Evolutionary conservation across 2,113 vertebrate genomes (phyloP).

Genomic region (Oryzias curvinotus): DNA sequence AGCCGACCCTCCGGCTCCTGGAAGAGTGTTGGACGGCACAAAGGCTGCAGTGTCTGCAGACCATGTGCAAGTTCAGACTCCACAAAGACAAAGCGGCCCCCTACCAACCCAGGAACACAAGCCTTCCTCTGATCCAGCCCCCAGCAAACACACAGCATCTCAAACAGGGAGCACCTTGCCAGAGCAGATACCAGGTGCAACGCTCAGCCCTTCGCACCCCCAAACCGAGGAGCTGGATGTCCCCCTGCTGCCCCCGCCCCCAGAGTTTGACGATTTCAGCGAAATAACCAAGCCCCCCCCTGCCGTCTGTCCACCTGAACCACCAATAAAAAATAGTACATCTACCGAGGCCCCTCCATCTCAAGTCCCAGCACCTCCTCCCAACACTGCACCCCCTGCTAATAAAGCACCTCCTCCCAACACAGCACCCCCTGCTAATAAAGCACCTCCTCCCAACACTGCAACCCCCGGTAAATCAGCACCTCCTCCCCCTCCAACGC

Average conservation of each 20-base stretch:
- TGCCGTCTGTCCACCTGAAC: slow-evolving; percentile 47
- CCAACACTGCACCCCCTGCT: slow-evolving; percentile 15
- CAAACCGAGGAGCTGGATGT: slow-evolving; percentile 53
- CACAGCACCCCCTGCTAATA: slow-evolving; percentile 11
- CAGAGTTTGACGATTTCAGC: slow-evolving; percentile 80
- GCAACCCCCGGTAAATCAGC: slow-evolving; percentile 16
- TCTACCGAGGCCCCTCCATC: background rate
- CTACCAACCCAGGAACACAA: slow-evolving; percentile 2
- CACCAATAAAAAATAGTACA: slow-evolving; percentile 45
- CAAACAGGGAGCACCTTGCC: slow-evolving; percentile 7
- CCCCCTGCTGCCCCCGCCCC: slow-evolving; percentile 87
- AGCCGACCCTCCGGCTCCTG: slow-evolving; percentile 17
- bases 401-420: slow-evolving; percentile 10
- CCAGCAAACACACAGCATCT: background rate
- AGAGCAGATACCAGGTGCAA: slow-evolving; percentile 18
- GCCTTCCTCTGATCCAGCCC: slow-evolving; percentile 13
- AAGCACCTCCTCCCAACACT: slow-evolving; percentile 9
- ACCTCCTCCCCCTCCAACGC: slow-evolving; percentile 42
- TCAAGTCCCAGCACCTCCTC: slow-evolving; percentile 1
- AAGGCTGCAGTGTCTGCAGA: slow-evolving; percentile 8
- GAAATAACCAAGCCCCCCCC: slow-evolving; percentile 49
- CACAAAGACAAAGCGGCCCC: slow-evolving; percentile 19
- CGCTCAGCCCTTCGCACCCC: slow-evolving; percentile 6
- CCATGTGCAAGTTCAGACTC: slow-evolving; percentile 3
- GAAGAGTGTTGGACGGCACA: slow-evolving; percentile 17